Evolutionary conservation across 2,888 invertebrate genomes (phyloP), one percentile per base, ranked within the genome.

Genomic region (Cephus rjabovi): DNA sequence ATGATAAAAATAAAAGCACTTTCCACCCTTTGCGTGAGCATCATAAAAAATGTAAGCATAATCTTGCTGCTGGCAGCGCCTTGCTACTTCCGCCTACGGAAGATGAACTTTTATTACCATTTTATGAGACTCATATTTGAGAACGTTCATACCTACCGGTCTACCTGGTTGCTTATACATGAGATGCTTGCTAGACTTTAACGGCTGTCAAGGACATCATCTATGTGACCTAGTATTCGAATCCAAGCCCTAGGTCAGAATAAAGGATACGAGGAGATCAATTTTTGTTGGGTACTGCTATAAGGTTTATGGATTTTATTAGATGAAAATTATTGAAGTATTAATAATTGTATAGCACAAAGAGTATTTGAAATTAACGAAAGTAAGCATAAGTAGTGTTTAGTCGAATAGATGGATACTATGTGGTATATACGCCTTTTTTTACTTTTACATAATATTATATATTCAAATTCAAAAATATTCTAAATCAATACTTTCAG

Each of bases 1-100:
- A 56, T 56, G 56, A 56, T 15, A 40, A 6, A 40, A 40, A 40
- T 56, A 56, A 56, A 56, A 56, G 56, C 56, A 23, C 23, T 56
- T 56, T 23, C 77, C 77, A 40, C 34, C 75, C 70, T 75, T 74
- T 40, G 56, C 70, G 77, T 75, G 75, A 77, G 68, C 37, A 74
- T 78, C 78, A 75, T 78, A 76, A 78, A 78, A 78, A 78, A 78
- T 78, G 75, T 75, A 75, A 73, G 76, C 76, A 75, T 73, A 73
- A 71, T 35, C 73, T 71, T 68, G 75, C 75, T 76, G 73, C 71
- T 31, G 35, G 75, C 70, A 68, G 37, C 40, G 75, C 69, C 69
- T 69, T 73, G 33, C 23, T 34, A 31, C 73, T 73, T 73, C 69
- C 40, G 78, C 73, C 78, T 56, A 68, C 37, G 68, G 73, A 75